These are phyloP conservation scores for Hiodon alosoides DNA, from an alignment of 2,113 vertebrate species.

Conservation along the genomic window DNA sequence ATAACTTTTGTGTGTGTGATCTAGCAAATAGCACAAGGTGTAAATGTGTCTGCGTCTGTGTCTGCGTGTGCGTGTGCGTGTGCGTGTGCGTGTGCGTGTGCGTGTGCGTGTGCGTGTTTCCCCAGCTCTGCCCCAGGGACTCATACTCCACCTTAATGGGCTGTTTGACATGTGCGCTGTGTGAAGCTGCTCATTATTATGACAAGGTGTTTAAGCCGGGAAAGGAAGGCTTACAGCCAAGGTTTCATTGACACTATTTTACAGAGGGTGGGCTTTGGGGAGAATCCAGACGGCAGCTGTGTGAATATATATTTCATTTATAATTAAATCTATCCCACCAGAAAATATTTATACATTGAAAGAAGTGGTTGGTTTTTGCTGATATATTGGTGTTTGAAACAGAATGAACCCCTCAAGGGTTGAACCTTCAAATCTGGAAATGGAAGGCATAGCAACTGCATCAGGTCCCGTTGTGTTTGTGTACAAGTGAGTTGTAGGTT, in stretches of 20 bases:
- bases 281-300: background rate
- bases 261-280: background rate
- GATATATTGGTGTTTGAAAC: too few species aligned
- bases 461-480: too few species aligned
- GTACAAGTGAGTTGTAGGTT: too few species aligned
- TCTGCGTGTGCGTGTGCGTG: background rate
- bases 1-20: too few species aligned
- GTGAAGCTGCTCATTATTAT: conserved; percentile 49
- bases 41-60: background rate
- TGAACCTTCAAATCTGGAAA: too few species aligned
- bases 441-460: too few species aligned
- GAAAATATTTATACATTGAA: too few species aligned
- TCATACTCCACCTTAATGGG: conserved; percentile 36
- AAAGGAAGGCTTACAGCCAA: conserved; percentile 35
- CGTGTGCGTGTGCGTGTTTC: background rate
- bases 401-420: too few species aligned
- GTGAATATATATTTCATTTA: background rate
- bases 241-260: conserved; percentile 41
- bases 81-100: background rate
- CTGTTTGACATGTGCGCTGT: conserved; percentile 47
- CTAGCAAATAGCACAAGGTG: too few species aligned
- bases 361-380: too few species aligned
- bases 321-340: too few species aligned
- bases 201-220: conserved; percentile 33
- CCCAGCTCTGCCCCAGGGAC: background rate